These are phyloP conservation scores for Alethe diademata DNA, from an alignment of 2,113 vertebrate genomes.

Conservation along the genomic window DNA sequence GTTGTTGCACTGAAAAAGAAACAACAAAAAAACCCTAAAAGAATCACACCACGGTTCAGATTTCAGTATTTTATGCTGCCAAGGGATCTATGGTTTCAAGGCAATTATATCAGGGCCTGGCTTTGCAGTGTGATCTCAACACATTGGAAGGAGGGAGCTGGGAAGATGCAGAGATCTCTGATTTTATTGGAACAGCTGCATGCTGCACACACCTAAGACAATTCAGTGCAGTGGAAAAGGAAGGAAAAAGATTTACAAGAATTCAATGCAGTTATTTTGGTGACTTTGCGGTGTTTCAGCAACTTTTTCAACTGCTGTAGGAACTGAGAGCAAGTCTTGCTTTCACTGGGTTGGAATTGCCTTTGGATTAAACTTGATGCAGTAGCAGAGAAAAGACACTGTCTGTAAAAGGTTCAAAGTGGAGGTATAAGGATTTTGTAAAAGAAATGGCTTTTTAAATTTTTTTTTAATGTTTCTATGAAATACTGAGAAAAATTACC, in stretches of 20 bases:
- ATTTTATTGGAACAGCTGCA: background rate
- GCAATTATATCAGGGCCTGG: fast-evolving
- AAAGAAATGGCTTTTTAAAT: background rate
- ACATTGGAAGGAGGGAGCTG: background rate
- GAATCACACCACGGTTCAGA: fast-evolving
- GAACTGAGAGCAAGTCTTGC: background rate
- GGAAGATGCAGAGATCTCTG: background rate
- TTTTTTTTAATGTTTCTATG: background rate
- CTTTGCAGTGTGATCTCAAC: background rate
- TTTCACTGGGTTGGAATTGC: background rate
- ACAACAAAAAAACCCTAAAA: background rate
- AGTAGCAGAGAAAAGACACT: background rate
- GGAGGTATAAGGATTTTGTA: background rate
- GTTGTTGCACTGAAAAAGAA: background rate
- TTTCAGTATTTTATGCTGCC: background rate
- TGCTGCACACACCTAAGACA: background rate
- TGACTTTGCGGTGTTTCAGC: background rate
- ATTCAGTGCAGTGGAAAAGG: background rate
- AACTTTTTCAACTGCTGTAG: background rate
- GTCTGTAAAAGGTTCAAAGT: background rate
- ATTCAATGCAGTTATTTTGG: background rate
- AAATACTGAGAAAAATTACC: background rate
- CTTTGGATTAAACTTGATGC: background rate
- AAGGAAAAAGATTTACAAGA: background rate
- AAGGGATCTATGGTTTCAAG: background rate